These are phyloP conservation scores for Melanotaenia nigrans DNA, from an alignment of 2,797 vertebrate genomes.

Conservation along the genomic window DNA sequence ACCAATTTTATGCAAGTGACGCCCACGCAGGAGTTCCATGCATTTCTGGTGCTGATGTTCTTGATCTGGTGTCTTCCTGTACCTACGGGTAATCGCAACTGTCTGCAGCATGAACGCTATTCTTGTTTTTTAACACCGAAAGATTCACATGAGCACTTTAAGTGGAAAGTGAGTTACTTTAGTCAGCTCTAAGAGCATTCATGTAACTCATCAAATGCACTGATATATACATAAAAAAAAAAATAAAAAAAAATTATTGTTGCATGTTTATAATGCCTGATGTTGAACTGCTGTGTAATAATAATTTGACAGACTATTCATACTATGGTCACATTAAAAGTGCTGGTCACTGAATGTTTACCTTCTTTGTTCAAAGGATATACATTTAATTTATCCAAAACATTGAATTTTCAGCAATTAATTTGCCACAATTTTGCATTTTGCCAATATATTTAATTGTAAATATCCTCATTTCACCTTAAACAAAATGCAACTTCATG, in stretches of 20 bases:
- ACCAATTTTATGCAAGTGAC: neutral
- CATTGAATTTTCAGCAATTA: neutral
- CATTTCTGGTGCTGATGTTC: slow-evolving; percentile 15
- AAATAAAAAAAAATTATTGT: neutral
- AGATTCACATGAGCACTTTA: slow-evolving; percentile 63
- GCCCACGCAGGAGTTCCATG: neutral
- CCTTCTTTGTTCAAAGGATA: neutral
- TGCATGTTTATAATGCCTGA: slow-evolving; percentile 6
- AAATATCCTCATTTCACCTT: neutral
- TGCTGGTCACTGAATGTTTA: neutral
- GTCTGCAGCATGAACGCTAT: slow-evolving; percentile 3
- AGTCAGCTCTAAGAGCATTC: slow-evolving; percentile 9
- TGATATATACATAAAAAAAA: slow-evolving; percentile 5
- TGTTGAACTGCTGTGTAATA: slow-evolving; percentile 11
- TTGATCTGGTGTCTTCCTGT: neutral
- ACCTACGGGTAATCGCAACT: slow-evolving; percentile 12
- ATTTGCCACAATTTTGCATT: neutral
- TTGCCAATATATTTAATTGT: neutral
- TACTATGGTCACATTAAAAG: neutral
- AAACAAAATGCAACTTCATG: neutral
- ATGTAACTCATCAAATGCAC: slow-evolving; percentile 27
- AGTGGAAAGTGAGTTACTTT: slow-evolving; percentile 25
- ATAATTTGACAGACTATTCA: neutral
- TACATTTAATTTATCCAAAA: neutral
- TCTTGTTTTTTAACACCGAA: neutral